phyloP scores from a whole-genome alignment of 2,113 vertebrate genomes.

The Nymphicus hollandicus region DNA sequence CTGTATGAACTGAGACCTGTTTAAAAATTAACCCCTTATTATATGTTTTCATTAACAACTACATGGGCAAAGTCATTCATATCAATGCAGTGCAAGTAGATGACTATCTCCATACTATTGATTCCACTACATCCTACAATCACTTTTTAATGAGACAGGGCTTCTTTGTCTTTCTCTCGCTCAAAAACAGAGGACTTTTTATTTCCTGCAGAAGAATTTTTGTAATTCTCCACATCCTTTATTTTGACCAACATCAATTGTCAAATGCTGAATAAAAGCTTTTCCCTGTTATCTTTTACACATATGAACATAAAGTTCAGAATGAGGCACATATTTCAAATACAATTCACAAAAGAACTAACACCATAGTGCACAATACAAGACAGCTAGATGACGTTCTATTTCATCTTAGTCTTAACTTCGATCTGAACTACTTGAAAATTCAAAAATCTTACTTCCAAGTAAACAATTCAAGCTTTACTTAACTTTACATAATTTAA shows the following conservation, averaged over 20 bases:
- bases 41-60: neutral
- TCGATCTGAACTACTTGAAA: neutral
- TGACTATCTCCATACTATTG: neutral
- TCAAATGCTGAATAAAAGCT: neutral
- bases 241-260: neutral
- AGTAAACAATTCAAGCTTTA: neutral
- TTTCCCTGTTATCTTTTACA: neutral
- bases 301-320: neutral
- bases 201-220: neutral
- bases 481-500: neutral
- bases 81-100: neutral
- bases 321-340: neutral
- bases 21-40: slow-evolving; percentile 42
- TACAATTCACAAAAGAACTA: neutral
- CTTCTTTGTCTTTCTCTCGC: neutral
- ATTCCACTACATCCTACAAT: neutral
- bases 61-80: neutral
- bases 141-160: neutral
- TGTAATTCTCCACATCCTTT: neutral
- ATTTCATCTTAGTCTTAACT: neutral
- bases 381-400: neutral
- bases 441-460: neutral
- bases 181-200: neutral
- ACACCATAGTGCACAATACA: neutral
- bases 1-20: slow-evolving; percentile 86